A percentile compares a stretch with the other conserved stretches of the same genome.
Evolutionary conservation across 2,113 vertebrate genomes (phyloP).

Genomic region (Gallinago jamesoni): DNA sequence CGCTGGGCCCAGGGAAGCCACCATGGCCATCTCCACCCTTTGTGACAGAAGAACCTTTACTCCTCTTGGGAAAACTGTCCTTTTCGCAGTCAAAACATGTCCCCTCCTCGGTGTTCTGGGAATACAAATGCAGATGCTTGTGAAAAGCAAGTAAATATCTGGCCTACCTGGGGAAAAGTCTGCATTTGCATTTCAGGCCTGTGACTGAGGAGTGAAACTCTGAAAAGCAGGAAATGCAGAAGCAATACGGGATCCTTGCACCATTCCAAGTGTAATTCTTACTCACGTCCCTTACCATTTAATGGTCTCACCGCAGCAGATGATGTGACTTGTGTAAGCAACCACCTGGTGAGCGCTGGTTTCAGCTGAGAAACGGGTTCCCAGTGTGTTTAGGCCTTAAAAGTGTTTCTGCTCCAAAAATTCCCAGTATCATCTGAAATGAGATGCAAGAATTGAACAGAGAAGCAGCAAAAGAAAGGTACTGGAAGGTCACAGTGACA

Average conservation of each 20-base stretch:
- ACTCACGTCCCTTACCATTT: not conserved
- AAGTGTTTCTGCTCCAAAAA: not conserved
- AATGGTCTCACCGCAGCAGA: not conserved
- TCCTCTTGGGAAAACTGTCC: not conserved
- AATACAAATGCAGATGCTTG: not conserved
- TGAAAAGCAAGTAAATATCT: constrained; percentile 17
- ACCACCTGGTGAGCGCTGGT: not conserved
- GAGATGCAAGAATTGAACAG: not conserved
- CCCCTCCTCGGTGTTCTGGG: not conserved
- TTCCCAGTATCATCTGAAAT: not conserved
- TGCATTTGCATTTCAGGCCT: not conserved
- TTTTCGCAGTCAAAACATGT: not conserved
- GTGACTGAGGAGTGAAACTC: not conserved
- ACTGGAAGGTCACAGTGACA: fast-evolving
- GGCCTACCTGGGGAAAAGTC: not conserved
- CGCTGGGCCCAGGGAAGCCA: not conserved
- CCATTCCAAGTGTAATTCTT: not conserved
- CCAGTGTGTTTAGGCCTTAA: not conserved
- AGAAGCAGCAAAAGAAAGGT: not conserved
- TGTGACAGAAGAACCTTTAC: not conserved
- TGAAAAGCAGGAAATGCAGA: not conserved
- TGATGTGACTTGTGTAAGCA: not conserved
- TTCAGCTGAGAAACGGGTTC: not conserved
- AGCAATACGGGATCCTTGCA: not conserved
- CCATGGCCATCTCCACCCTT: not conserved